Evolutionary conservation across 1,140 invertebrate species (phyloP), one percentile per base, ranked within the genome.

Genomic region (Babylonia areolata): DNA sequence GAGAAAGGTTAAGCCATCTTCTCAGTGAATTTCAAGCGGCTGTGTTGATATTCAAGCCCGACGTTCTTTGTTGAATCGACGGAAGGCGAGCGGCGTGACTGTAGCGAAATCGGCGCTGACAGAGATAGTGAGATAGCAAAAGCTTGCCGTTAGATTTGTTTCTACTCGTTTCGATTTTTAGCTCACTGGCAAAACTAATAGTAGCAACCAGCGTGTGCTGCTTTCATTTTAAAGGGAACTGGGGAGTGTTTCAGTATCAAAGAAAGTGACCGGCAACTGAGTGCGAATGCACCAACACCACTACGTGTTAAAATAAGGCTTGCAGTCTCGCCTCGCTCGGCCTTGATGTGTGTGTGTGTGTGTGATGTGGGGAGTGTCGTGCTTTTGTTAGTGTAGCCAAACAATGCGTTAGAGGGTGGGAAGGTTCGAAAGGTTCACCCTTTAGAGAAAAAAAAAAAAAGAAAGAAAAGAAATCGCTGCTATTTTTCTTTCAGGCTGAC

Each of bases 351-450:
- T n/a, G n/a, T n/a, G 39, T 69, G 54, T 54, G 46, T 51, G 46
- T 28, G 40, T 33, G 82, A 23, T 37, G 37, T 73, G 28, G 58
- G 58, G 64, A 84, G 82, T 84, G 82, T 84, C 40, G 82, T 31
- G 78, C 78, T 3, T 46, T 42, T 40, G 78, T 28, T 12, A 64
- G 58, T 64, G 58, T 64, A 75, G 37, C 69, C 82, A 84, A 84
- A 84, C 82, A 84, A 84, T 84, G 82, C 58, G 81, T 73, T n/a
- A n/a, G n/a, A n/a, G n/a, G n/a, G n/a, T n/a, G n/a, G 73, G 40
- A 17, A 28, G 37, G 82, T 84, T 84, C 64, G 82, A 84, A 84
- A 84, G 82, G 82, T 84, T 84, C 81, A 84, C 75, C 82, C 64
- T 73, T 84, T 40, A 28, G n/a, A n/a, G n/a, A n/a, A n/a, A n/a